These are phyloP conservation scores for Sinocyclocheilus grahami DNA, from an alignment of 2,113 vertebrate genomes.

Conservation along the genomic window DNA sequence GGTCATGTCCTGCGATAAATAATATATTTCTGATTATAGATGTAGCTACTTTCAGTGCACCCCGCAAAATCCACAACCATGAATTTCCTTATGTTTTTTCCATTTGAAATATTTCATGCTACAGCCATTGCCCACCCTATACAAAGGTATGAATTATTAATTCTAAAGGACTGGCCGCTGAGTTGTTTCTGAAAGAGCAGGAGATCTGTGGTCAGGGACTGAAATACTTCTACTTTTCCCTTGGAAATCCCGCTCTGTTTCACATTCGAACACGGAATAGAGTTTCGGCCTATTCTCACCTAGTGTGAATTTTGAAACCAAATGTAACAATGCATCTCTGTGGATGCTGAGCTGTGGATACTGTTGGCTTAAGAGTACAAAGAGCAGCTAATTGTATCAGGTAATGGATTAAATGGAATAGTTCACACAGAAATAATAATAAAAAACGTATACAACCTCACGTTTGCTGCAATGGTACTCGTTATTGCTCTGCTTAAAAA, in stretches of 20 bases:
- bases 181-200: slow-evolving; percentile 57
- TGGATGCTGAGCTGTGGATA: not conserved
- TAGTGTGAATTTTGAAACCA: not conserved
- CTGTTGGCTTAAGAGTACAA: not conserved
- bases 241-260: slow-evolving; percentile 41
- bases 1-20: slow-evolving; percentile 69
- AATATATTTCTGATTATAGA: slow-evolving; percentile 71
- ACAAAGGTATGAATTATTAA: slow-evolving; percentile 68
- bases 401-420: not conserved
- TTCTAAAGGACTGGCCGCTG: slow-evolving; percentile 61
- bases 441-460: no score
- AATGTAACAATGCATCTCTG: slow-evolving; percentile 25
- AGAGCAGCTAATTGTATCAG: not conserved
- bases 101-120: slow-evolving; percentile 64
- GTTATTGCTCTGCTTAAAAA: not conserved
- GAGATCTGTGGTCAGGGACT: slow-evolving; percentile 56
- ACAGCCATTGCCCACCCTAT: slow-evolving; percentile 58
- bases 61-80: slow-evolving; percentile 56
- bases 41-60: slow-evolving; percentile 65
- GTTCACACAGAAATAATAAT: no score
- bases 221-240: slow-evolving; percentile 48
- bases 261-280: slow-evolving; percentile 8
- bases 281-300: not conserved
- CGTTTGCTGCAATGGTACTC: not conserved
- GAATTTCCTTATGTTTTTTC: slow-evolving; percentile 66